A percentile compares a stretch with the other conserved stretches of the same genome.
Evolutionary conservation across 2,888 invertebrate genomes (phyloP).

Genomic region (Siphlonurus alternatus): DNA sequence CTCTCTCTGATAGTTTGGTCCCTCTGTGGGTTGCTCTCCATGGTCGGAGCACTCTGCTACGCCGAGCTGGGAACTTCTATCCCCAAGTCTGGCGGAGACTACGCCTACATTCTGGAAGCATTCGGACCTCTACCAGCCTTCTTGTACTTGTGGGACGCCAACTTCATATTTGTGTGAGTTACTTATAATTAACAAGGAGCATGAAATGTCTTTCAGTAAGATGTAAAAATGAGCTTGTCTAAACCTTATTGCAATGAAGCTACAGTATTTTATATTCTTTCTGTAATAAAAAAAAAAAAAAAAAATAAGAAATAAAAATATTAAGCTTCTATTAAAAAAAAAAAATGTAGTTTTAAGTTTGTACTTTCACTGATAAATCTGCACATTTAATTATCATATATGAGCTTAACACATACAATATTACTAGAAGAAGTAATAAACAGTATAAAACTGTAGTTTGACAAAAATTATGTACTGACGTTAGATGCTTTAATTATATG

Average conservation of each 20-base stretch:
- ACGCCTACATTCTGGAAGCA: conserved; percentile 87
- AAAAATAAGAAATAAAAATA: background rate
- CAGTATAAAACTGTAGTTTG: too few relatives aligned
- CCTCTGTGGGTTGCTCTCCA: conserved; percentile 71
- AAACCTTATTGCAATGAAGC: too few relatives aligned
- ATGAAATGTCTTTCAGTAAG: background rate
- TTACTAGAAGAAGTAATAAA: too few relatives aligned
- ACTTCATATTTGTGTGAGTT: conserved; percentile 87
- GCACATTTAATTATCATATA: too few relatives aligned
- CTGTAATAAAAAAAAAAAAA: background rate
- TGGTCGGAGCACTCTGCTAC: conserved; percentile 90
- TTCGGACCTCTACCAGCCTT: conserved; percentile 86
- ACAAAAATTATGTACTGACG: too few relatives aligned
- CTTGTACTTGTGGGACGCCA: conserved; percentile 93
- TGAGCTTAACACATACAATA: too few relatives aligned
- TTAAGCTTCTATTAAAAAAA: too few relatives aligned
- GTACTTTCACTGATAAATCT: too few relatives aligned
- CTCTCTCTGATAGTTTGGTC: conserved; percentile 77
- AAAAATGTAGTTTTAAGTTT: too few relatives aligned
- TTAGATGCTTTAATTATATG: too few relatives aligned
- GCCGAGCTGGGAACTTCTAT: conserved; percentile 85
- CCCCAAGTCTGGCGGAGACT: conserved; percentile 91
- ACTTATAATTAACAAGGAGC: background rate
- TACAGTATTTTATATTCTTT: too few relatives aligned
- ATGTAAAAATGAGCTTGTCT: too few relatives aligned